phyloP scores from a whole-genome alignment of 2,113 vertebrate genomes.

The Dinomys branickii region DNA sequence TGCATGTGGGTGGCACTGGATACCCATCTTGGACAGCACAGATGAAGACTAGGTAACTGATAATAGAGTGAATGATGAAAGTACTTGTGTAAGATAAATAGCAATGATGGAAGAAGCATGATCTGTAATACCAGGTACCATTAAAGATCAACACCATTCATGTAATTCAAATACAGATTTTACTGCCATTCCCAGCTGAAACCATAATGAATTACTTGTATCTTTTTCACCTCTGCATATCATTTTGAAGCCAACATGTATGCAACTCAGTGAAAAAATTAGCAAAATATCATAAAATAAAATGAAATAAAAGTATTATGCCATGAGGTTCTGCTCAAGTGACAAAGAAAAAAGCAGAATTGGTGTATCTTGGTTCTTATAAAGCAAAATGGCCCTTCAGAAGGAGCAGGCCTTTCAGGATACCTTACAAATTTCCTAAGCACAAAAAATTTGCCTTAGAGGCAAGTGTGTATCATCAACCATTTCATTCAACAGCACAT shows the following conservation, averaged over 20 bases:
- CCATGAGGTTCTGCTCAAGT: background rate
- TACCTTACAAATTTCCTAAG: background rate
- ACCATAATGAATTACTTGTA: background rate
- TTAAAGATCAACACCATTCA: background rate
- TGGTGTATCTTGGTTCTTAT: background rate
- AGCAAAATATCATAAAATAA: slow-evolving; percentile 14
- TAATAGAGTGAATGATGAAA: background rate
- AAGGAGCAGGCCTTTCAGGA: background rate
- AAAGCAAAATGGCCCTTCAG: background rate
- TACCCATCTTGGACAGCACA: background rate
- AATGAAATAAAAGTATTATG: slow-evolving; percentile 2
- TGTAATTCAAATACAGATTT: background rate
- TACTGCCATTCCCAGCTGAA: background rate
- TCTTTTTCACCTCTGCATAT: background rate
- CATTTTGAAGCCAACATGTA: slow-evolving; percentile 1
- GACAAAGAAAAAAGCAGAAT: background rate
- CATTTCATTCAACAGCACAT: background rate
- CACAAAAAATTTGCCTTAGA: background rate
- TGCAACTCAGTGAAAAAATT: background rate
- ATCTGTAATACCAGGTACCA: background rate
- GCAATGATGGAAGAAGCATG: background rate
- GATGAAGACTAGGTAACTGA: background rate
- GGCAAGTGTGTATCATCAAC: background rate
- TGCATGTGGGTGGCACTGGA: background rate
- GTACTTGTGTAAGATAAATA: background rate